Percentiles rank a stretch among this genome's conserved stretches.
Conservation (phyloP, 2,888 invertebrate species). For the Notocelia uddmanniana region DNA sequence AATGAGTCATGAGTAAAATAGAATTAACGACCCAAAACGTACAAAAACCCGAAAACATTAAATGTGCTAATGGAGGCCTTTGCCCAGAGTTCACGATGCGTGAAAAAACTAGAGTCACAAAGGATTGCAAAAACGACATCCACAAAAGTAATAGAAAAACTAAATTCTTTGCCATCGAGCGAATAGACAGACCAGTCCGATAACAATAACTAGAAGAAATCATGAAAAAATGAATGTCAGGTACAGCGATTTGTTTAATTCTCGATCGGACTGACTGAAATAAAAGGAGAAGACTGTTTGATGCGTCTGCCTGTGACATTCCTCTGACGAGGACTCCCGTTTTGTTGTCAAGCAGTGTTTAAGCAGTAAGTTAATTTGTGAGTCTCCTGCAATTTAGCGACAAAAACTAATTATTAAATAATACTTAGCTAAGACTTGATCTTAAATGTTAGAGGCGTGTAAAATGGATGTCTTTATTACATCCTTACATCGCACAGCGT, state of each 20-base stretch:
- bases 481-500: slow-evolving; percentile 7
- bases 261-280: background rate
- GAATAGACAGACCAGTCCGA: slow-evolving; percentile 21
- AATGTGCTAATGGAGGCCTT: slow-evolving; percentile 37
- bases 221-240: background rate
- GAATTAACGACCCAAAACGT: slow-evolving; percentile 29
- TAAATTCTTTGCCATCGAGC: slow-evolving; percentile 11
- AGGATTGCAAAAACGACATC: slow-evolving; percentile 2
- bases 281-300: background rate
- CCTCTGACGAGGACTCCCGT: no score
- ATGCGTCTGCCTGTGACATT: no score
- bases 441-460: background rate
- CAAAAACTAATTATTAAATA: background rate
- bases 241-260: background rate
- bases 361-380: background rate
- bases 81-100: slow-evolving; percentile 28
- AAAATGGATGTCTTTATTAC: slow-evolving; percentile 7
- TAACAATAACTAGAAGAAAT: background rate
- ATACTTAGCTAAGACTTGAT: background rate
- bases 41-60: slow-evolving; percentile 27
- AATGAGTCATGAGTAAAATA: slow-evolving; percentile 29
- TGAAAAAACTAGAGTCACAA: slow-evolving; percentile 27
- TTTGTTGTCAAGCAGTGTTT: no score
- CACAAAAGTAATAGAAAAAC: slow-evolving; percentile 33
- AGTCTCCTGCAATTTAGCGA: background rate